phyloP scores from a whole-genome alignment of 2,888 invertebrate species.

The Pseudococcus jackbeardsleyi region DNA sequence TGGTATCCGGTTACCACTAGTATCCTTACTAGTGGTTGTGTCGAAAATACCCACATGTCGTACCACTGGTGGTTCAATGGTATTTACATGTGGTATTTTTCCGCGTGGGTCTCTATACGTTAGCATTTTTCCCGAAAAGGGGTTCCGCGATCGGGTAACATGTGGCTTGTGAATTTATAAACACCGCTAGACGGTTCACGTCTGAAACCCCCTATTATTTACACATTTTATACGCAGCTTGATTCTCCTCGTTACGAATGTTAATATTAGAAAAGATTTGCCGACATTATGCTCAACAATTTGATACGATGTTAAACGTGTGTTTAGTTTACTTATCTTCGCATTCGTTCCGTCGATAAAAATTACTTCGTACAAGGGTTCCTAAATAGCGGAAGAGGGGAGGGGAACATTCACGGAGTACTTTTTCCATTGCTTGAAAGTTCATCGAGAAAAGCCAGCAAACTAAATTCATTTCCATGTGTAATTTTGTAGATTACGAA shows the following conservation, averaged over 20 bases:
- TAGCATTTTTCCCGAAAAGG: not conserved
- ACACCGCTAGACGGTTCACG: not conserved
- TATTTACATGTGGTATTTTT: too few relatives aligned
- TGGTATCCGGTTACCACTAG: too few relatives aligned
- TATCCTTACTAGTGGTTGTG: too few relatives aligned
- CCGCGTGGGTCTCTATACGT: not conserved
- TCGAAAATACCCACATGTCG: too few relatives aligned
- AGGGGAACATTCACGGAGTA: too few relatives aligned
- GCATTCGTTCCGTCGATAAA: not conserved
- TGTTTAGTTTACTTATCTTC: slow-evolving; percentile 4
- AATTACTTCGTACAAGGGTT: not conserved
- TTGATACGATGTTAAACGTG: not conserved
- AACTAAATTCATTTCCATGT: too few relatives aligned
- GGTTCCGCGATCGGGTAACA: slow-evolving; percentile 20
- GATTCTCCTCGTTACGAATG: slow-evolving; percentile 8
- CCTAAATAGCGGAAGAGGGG: too few relatives aligned
- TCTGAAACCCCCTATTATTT: not conserved
- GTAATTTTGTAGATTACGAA: too few relatives aligned
- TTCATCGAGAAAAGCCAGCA: too few relatives aligned
- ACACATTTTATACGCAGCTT: slow-evolving; percentile 21
- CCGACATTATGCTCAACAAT: slow-evolving; percentile 16
- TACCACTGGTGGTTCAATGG: too few relatives aligned
- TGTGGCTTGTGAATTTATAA: not conserved
- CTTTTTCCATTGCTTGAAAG: too few relatives aligned
- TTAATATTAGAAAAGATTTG: slow-evolving; percentile 16